Evolutionary conservation across 2,113 vertebrate species (phyloP).

Genomic region (Megaptera novaeangliae): DNA sequence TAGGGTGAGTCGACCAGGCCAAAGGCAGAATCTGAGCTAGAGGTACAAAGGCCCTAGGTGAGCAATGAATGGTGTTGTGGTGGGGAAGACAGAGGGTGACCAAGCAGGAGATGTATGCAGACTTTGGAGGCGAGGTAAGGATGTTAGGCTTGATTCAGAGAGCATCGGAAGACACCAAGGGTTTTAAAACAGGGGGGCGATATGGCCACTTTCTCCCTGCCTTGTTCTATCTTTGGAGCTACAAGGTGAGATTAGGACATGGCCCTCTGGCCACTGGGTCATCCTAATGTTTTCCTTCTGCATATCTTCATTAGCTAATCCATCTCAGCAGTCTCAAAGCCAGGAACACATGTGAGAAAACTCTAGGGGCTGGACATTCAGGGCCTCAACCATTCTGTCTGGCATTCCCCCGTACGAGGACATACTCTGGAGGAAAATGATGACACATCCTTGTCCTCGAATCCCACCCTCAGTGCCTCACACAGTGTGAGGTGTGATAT

Average conservation of each 20-base stretch:
- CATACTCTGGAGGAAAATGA: background rate
- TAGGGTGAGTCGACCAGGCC: background rate
- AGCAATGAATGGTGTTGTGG: background rate
- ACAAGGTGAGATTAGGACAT: background rate
- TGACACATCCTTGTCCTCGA: background rate
- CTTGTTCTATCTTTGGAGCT: background rate
- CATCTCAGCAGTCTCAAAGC: background rate
- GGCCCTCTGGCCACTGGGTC: background rate
- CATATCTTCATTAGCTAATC: background rate
- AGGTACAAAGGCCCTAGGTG: background rate
- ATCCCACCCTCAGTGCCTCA: background rate
- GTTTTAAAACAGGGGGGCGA: background rate
- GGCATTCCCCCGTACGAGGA: background rate
- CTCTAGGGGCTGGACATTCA: background rate
- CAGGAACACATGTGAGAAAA: background rate
- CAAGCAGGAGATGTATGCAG: background rate
- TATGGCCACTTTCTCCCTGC: background rate
- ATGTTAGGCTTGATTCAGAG: background rate
- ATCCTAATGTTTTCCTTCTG: background rate
- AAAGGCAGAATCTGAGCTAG: background rate
- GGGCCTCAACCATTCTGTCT: background rate
- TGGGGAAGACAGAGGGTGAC: too few relatives aligned
- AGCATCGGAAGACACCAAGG: background rate
- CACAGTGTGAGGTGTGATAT: too few relatives aligned
- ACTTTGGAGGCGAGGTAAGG: background rate